Base-by-base conservation (phyloP, 2,797 vertebrate genomes). In the Rachycentron canadum region DNA sequence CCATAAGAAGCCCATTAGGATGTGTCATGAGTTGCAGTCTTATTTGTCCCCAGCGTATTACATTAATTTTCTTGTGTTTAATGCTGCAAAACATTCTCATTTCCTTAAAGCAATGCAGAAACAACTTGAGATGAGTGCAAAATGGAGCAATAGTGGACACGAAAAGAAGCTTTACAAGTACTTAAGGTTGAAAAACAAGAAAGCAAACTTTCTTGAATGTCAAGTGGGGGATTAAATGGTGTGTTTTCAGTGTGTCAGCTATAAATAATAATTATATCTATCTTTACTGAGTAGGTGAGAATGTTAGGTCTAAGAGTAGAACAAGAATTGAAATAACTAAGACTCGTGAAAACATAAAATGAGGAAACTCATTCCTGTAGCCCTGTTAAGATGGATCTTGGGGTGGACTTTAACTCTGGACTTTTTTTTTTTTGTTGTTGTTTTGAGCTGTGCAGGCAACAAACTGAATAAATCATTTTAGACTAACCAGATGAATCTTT, bases 1-100 rank as follows among this genome's bases (percentile, higher is more conserved):
- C 63, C 59, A 66, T 71, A 58, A 66, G 62, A 85, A 82, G 36
- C 65, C 69, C 78, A 85, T 85, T 68, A 77, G 75, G 55, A 82
- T 60, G 56, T 57, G 70, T 78, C 83, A 79, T 57, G 55, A 76
- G 56, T 65, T 68, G 60, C 32, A 2, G 16, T 60, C 77, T 66
- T 62, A 69, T 78, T 76, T 61, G 62, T 83, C 62, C 78, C 81
- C 9, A 59, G 82, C 7, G 41, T 32, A 65, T 62, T 60, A 66
- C 34, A 57, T 47, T 79, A 19, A 78, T 79, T 64, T 85, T 67
- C 60, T 64, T 70, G 69, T 79, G 66, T 75, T 88, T 74, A 78
- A 83, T 86, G 49, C 80, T 73, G 74, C 74, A 87, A 83, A 81
- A 67, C 65, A 71, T 65, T 76, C 59, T 57, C 36, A 67, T 77